phyloP scores from a whole-genome alignment of 1,140 invertebrate species.

The Diorhabda sublineata region DNA sequence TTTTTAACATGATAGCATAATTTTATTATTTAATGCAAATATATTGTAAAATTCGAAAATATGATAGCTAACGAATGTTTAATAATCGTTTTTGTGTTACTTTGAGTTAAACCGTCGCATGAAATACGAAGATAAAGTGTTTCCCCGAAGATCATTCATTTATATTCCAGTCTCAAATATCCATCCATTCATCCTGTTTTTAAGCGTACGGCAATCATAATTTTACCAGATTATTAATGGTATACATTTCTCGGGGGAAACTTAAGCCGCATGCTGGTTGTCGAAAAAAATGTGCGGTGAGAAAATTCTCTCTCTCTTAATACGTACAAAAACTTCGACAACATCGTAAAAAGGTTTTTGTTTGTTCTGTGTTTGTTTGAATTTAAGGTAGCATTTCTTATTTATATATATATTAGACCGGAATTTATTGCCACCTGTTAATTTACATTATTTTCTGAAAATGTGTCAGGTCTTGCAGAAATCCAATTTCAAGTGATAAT shows the following conservation, averaged over 20 bases:
- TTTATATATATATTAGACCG: background rate
- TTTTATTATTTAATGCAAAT: no score
- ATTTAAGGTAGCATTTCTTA: background rate
- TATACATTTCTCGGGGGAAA: slow-evolving; percentile 1
- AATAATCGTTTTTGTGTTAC: no score
- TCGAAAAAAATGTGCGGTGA: slow-evolving; percentile 2
- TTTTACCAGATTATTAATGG: slow-evolving; percentile 1
- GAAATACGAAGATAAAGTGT: background rate
- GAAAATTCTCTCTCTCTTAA: background rate
- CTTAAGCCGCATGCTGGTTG: background rate
- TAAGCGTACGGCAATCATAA: slow-evolving; percentile 1
- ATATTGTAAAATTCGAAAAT: no score
- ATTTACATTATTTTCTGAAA: no score
- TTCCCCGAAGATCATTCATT: background rate
- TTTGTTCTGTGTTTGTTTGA: background rate
- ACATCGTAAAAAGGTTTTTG: background rate
- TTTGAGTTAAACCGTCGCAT: no score
- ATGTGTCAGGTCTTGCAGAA: no score
- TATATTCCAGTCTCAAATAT: slow-evolving; percentile 2
- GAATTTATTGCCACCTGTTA: no score
- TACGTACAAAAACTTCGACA: background rate
- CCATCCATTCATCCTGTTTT: slow-evolving; percentile 2
- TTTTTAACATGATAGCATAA: no score
- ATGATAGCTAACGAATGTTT: no score
- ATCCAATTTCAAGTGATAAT: no score